Base-by-base conservation (phyloP, 1,140 invertebrate genomes). In the Wiebesia pumilae region DNA sequence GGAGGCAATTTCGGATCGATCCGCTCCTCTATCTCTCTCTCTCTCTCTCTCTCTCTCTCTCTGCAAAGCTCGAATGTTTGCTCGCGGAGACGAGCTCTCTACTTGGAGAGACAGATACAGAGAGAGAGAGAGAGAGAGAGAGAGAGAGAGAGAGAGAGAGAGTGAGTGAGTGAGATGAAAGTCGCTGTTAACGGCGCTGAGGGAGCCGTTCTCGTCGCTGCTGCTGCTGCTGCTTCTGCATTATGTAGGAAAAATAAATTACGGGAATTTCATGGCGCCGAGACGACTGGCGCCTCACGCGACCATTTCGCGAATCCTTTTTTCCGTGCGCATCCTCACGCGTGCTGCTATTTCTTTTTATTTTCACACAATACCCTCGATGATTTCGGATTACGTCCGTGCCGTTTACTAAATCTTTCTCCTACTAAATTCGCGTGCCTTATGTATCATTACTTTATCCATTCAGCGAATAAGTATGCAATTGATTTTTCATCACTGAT, bases 241-340 rank as follows among this genome's bases (percentile, higher is more conserved):
- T 90, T 90, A 90, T 89, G 87, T 89, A 90, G 89, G 87, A 87
- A 89, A 90, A 90, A 92, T 92, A 91, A 91, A 93, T 89, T 89
- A 90, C 87, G 89, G 89, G 88, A 88, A 86, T 86, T 47, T 81
- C 81, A 86, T 83, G 92, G 91, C 91, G 91, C 90, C 93, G 79
- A 82, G 90, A 90, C 89, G 92, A 88, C 90, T 92, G 93, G 93
- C 92, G 93, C 92, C 91, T 43, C 58, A 62, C 40, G 71, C 78
- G 6, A 73, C 27, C 40, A 77, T 71, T 38, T 71, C 19, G 21
- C 16, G 19, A 71, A 71, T 69, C 33, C 16, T 71, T 71, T 71
- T 71, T 69, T 71, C 69, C 33, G 24, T 38, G 3, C 27, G 12
- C 21, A 21, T 79, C 2, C 35, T 9, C 12, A 54, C n/a, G 21